Conservation (phyloP, 2,888 invertebrate species). For the Pinctada fucata region DNA sequence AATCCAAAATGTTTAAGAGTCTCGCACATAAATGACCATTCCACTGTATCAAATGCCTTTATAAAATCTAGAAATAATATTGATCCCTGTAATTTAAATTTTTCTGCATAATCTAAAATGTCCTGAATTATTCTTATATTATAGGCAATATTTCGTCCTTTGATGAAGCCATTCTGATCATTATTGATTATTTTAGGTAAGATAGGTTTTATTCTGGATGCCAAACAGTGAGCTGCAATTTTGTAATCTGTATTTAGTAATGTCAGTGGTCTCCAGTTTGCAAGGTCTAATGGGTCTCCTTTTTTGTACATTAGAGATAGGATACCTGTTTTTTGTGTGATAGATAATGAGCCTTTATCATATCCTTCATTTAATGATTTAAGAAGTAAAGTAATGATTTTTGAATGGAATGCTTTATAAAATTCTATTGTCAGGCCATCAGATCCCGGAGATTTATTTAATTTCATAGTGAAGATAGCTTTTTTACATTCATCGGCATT, state of each 20-base stretch:
- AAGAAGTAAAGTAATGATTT: not conserved
- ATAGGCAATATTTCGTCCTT: slow-evolving; percentile 11
- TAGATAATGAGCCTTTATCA: not conserved
- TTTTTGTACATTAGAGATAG: slow-evolving; percentile 22
- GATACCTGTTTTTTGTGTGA: slow-evolving; percentile 13
- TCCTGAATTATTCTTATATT: slow-evolving; percentile 26
- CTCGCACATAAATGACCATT: slow-evolving; percentile 21
- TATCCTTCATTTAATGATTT: slow-evolving; percentile 1
- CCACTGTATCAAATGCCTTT: slow-evolving; percentile 40
- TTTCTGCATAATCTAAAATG: slow-evolving; percentile 32
- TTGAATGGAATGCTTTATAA: slow-evolving; percentile 10
- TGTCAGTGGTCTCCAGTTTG: slow-evolving; percentile 28
- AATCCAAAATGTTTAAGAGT: slow-evolving; percentile 22
- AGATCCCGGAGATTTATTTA: slow-evolving; percentile 14
- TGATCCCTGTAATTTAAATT: slow-evolving; percentile 24
- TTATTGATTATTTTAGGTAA: slow-evolving; percentile 24
- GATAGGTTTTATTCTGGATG: slow-evolving; percentile 20
- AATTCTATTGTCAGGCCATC: slow-evolving; percentile 21
- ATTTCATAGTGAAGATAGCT: slow-evolving; percentile 7
- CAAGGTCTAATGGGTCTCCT: slow-evolving; percentile 3
- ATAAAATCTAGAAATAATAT: slow-evolving; percentile 38
- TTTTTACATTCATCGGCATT: slow-evolving; percentile 18
- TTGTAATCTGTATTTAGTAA: slow-evolving; percentile 35
- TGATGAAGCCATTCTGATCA: slow-evolving; percentile 30
- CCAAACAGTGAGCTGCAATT: slow-evolving; percentile 18